These are phyloP conservation scores for Rhinopomastus cyanomelas DNA, from an alignment of 2,113 vertebrate genomes.

Conservation along the genomic window DNA sequence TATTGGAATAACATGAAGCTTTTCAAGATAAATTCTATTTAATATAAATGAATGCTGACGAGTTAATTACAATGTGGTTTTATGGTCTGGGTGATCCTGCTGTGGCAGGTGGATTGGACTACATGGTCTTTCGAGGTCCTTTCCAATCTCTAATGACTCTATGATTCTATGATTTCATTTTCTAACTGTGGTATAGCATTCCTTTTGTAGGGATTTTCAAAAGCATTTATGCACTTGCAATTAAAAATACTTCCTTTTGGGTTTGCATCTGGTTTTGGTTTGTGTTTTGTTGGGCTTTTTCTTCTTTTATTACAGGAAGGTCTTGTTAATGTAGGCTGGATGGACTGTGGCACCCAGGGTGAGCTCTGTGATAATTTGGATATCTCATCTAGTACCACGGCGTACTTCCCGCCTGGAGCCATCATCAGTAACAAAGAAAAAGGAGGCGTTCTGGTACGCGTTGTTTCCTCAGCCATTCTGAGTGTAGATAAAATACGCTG, in stretches of 20 bases:
- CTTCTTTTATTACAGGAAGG: conserved; percentile 80
- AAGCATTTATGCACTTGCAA: background rate
- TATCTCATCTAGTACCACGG: conserved; percentile 84
- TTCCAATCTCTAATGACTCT: no score
- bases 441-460: conserved; percentile 84
- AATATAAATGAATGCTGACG: background rate
- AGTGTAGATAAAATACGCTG: background rate
- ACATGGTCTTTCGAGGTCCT: no score
- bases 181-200: background rate
- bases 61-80: background rate
- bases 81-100: no score
- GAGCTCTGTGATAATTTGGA: conserved; percentile 91
- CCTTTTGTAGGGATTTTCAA: background rate
- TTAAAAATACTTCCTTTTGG: background rate
- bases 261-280: background rate
- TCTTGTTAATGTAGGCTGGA: conserved; percentile 93
- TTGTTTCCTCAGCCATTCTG: conserved; percentile 31
- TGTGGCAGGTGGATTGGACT: no score
- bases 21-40: background rate
- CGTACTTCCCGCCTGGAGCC: conserved; percentile 91
- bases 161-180: no score
- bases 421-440: conserved; percentile 80
- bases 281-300: background rate
- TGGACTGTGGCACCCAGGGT: conserved; percentile 87
- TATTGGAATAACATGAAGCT: background rate